Evolutionary conservation across 2,797 vertebrate genomes (phyloP).

Genomic region (Percopsis omiscomaycus): DNA sequence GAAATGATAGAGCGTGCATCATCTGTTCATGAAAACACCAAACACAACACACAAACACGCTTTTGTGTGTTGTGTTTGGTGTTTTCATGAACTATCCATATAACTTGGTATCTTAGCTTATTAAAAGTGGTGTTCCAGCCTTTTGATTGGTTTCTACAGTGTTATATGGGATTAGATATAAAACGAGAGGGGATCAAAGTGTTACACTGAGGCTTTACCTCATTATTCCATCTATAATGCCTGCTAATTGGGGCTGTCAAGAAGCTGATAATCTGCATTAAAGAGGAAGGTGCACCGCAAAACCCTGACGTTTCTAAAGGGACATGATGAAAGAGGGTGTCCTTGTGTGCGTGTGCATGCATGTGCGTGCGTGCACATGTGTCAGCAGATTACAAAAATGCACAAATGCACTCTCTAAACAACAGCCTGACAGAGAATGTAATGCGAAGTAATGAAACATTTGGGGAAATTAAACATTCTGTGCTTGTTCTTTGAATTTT

Average conservation of each 20-base stretch:
- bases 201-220: conserved; percentile 29
- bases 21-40: too few species aligned
- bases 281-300: conserved; percentile 28
- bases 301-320: conserved; percentile 33
- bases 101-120: conserved; percentile 32
- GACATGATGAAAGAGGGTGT: conserved; percentile 28
- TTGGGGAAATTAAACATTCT: conserved; percentile 28
- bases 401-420: background rate
- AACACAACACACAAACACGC: too few species aligned
- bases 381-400: too few species aligned
- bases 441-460: conserved; percentile 31
- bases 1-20: background rate
- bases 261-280: conserved; percentile 47
- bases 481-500: conserved; percentile 2
- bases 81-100: too few species aligned
- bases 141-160: conserved; percentile 30
- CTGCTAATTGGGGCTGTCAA: conserved; percentile 60
- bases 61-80: background rate
- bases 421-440: conserved; percentile 37
- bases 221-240: conserved; percentile 48
- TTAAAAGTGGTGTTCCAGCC: conserved; percentile 14
- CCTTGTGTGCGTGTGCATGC: background rate
- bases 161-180: conserved; percentile 4
- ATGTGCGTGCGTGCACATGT: background rate
- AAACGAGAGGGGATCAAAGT: background rate